phyloP scores from a whole-genome alignment of 2,113 vertebrate species.

The Geothlypis trichas region DNA sequence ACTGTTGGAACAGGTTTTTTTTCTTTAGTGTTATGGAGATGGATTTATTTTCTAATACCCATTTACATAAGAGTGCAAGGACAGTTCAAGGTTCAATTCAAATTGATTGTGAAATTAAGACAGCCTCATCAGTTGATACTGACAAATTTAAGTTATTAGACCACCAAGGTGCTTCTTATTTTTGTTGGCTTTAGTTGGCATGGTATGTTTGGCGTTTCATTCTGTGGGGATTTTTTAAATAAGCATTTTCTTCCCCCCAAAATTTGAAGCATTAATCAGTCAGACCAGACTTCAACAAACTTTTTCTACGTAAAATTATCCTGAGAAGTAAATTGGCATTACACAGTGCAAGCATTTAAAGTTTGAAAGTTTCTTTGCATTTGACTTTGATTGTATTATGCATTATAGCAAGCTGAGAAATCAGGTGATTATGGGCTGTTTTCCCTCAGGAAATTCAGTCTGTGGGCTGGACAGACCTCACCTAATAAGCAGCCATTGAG shows the following conservation, averaged over 20 bases:
- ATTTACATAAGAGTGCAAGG: not conserved
- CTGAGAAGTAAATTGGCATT: not conserved
- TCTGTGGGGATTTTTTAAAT: not conserved
- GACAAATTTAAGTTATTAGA: not conserved
- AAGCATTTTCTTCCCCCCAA: not conserved
- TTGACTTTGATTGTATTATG: not conserved
- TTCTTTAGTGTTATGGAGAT: not conserved
- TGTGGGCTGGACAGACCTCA: not conserved
- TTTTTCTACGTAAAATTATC: not conserved
- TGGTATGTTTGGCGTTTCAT: not conserved
- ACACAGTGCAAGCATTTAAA: not conserved
- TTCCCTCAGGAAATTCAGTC: not conserved
- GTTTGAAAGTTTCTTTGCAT: not conserved
- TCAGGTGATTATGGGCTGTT: not conserved
- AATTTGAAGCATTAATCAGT: not conserved
- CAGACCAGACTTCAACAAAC: not conserved
- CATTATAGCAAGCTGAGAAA: not conserved
- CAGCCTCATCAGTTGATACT: rapidly evolving
- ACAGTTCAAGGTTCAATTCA: not conserved
- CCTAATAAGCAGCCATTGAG: not conserved
- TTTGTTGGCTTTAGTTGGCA: not conserved
- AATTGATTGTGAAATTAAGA: not conserved
- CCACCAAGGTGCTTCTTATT: not conserved
- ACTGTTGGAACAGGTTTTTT: not conserved
- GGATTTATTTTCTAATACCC: not conserved